phyloP scores from a whole-genome alignment of 2,113 vertebrate species.

The Spea multiplicata region DNA sequence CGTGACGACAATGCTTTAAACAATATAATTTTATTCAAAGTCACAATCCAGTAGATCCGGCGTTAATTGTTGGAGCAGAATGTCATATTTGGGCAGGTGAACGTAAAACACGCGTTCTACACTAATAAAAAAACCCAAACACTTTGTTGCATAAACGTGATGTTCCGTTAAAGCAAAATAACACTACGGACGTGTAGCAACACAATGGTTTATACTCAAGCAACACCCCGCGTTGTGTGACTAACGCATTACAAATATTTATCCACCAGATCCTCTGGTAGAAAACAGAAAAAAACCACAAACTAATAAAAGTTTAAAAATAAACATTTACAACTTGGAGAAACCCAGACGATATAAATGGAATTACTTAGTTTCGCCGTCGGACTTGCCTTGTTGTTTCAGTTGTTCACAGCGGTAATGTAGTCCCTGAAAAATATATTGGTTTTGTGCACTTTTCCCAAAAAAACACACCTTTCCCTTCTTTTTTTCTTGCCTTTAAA shows the following conservation, averaged over 20 bases:
- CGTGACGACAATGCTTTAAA: too few species aligned
- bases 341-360: constrained; percentile 61
- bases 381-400: constrained; percentile 63
- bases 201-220: not conserved
- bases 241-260: constrained; percentile 54
- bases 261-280: constrained; percentile 65
- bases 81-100: too few species aligned
- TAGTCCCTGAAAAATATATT: constrained; percentile 56
- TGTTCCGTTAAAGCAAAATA: constrained; percentile 22
- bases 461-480: constrained; percentile 11
- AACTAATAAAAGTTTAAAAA: constrained; percentile 67
- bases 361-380: constrained; percentile 68
- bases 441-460: constrained; percentile 52
- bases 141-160: too few species aligned
- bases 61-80: too few species aligned
- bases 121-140: too few species aligned
- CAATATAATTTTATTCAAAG: too few species aligned
- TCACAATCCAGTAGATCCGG: too few species aligned
- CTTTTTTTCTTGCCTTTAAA: constrained; percentile 41
- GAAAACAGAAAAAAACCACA: constrained; percentile 65
- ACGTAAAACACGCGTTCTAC: too few species aligned
- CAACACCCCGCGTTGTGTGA: constrained; percentile 3
- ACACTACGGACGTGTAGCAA: not conserved
- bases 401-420: constrained; percentile 59
- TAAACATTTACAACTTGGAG: constrained; percentile 62